Base-by-base conservation (phyloP, 2,797 vertebrate genomes). In the Phrynocephalus forsythii region DNA sequence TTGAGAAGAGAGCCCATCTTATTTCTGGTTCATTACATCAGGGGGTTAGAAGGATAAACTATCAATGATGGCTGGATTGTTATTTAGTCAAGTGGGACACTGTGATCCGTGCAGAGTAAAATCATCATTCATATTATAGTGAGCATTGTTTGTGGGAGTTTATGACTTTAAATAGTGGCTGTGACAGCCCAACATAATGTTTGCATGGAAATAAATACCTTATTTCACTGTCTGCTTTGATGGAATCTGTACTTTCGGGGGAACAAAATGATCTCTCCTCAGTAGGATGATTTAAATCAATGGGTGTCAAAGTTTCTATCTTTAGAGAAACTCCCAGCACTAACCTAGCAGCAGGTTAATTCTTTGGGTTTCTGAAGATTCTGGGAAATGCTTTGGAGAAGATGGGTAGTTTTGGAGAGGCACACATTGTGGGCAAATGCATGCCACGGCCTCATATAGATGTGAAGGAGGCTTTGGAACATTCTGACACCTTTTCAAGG, bases 21-120 rank as follows among this genome's bases (percentile, higher is more conserved):
- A 88, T 80, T n/a, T 82, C 85, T 90, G 92, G 89, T 82, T 81
- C 82, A 85, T 56, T 86, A 80, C 44, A 52, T 68, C 89, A 85
- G n/a, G 1, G 2, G 0, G n/a, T 48, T 22, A 24, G 38, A 30
- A 89, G 88, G 85, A 73, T 86, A 86, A 3, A 86, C 20, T 92
- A 89, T 67, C 89, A 89, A 79, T 82, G 77, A 6, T 0, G 0
- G 91, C 67, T 90, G 84, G 84, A 82, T 90, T 82, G 87, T 78
- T 91, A 87, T 90, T 56, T 84, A 91, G 90, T 85, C 88, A 93
- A 89, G 84, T 87, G 86, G 93, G 94, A 93, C 88, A 79, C 86
- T 82, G 92, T 68, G 88, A 88, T 71, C 13, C 89, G 83, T 2
- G 86, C 90, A 91, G 87, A 95, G 90, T 89, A 30, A 79, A 84